Percentiles rank a stretch among this genome's conserved stretches.
These are phyloP conservation scores for Beroe forskalii DNA, from an alignment of 37 sponge, comb jelly and placozoan species.

Conservation along the genomic window DNA sequence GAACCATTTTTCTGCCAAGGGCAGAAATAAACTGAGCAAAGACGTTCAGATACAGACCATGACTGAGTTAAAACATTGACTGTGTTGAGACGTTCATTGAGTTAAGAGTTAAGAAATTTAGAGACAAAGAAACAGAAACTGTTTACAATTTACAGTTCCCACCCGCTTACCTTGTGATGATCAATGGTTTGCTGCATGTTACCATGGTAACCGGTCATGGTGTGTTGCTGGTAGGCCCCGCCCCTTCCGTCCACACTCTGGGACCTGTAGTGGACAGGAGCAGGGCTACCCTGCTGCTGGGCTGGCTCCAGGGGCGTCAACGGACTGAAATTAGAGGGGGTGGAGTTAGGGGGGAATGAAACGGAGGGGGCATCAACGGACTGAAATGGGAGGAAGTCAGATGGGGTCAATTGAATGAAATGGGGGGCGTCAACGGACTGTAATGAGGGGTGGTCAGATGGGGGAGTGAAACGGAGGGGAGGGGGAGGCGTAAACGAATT, in stretches of 20 bases:
- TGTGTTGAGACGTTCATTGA: no score
- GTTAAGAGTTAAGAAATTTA: not conserved
- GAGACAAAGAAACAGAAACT: not conserved
- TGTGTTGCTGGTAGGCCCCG: not conserved
- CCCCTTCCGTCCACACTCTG: constrained; percentile 59
- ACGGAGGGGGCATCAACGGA: not conserved
- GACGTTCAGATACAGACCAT: no score
- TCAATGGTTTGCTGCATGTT: not conserved
- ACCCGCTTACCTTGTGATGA: constrained; percentile 12
- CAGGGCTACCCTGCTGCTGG: not conserved
- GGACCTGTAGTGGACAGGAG: constrained; percentile 8
- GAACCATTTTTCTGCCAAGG: no score
- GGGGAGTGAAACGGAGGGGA: no score
- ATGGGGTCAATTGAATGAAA: no score
- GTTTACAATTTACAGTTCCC: no score
- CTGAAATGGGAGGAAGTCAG: not conserved
- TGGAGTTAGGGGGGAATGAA: no score
- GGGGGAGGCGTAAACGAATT: no score
- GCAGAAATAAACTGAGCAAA: no score
- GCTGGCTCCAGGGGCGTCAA: constrained; percentile 11
- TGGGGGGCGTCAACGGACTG: no score
- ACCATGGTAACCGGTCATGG: not conserved
- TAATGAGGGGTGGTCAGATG: no score
- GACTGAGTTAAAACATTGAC: no score
- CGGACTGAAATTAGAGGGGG: not conserved